Evolutionary conservation across 1,140 invertebrate genomes (phyloP).

Genomic region (Radopholus similis): DNA sequence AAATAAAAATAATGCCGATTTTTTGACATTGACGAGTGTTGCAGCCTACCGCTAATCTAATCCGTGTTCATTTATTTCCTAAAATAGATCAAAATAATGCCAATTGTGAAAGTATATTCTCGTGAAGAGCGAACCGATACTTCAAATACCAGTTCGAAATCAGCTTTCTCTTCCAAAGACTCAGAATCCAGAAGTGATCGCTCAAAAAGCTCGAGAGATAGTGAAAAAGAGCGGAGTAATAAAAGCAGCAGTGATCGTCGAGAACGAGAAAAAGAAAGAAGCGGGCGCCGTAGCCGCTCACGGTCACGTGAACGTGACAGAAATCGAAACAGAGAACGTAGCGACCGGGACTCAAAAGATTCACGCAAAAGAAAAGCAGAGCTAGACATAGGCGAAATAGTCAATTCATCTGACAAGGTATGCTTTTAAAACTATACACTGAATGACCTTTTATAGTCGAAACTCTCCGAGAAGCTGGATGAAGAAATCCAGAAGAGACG

Average conservation of each 20-base stretch:
- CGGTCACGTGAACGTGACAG: neutral
- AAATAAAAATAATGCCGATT: too few relatives aligned
- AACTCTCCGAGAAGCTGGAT: slow-evolving; percentile 69
- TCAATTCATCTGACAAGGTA: slow-evolving; percentile 15
- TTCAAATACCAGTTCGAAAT: too few relatives aligned
- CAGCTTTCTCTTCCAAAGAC: neutral
- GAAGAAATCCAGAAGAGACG: slow-evolving; percentile 90
- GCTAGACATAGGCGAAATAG: slow-evolving; percentile 21
- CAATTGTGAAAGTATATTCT: slow-evolving; percentile 11
- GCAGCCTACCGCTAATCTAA: too few relatives aligned
- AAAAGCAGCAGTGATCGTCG: neutral
- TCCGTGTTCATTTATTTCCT: too few relatives aligned
- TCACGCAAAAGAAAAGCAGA: slow-evolving; percentile 5
- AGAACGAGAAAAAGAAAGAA: neutral
- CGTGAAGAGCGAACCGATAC: neutral
- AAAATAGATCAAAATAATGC: neutral
- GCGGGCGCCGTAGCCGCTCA: neutral
- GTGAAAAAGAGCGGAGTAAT: neutral
- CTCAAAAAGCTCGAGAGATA: neutral
- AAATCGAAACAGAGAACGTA: neutral
- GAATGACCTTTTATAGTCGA: slow-evolving; percentile 22
- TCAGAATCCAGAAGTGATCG: neutral
- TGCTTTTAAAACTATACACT: neutral
- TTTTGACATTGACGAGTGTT: too few relatives aligned
- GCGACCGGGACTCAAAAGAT: neutral